Evolutionary conservation across 1,140 invertebrate genomes (phyloP).

Genomic region (Adelges cooleyi): DNA sequence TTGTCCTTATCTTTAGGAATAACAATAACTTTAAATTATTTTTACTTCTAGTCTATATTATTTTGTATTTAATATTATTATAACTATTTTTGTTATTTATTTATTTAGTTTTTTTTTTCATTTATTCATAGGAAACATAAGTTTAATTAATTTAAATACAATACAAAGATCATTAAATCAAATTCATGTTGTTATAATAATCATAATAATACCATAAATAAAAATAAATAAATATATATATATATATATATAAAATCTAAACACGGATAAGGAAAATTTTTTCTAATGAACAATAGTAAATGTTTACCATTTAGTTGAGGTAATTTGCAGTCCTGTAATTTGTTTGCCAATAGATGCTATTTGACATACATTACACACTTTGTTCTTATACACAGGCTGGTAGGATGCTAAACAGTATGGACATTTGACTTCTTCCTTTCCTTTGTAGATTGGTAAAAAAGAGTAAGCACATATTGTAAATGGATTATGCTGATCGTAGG

Average conservation of each 20-base stretch:
- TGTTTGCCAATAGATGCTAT: slow-evolving; percentile 88
- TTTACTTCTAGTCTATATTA: background rate
- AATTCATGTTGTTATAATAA: background rate
- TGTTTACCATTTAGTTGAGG: background rate
- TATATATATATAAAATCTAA: background rate
- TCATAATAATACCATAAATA: background rate
- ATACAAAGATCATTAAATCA: no score
- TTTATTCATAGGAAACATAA: no score
- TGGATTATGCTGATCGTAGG: slow-evolving; percentile 97
- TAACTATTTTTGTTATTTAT: background rate
- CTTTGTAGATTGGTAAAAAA: slow-evolving; percentile 89
- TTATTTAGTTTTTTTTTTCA: background rate
- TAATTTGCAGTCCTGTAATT: slow-evolving; percentile 54
- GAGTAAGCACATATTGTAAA: slow-evolving; percentile 85
- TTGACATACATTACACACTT: slow-evolving; percentile 72
- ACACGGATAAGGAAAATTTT: background rate
- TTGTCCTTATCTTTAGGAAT: background rate
- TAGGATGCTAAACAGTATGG: slow-evolving; percentile 86
- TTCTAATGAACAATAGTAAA: background rate
- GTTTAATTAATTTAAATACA: no score
- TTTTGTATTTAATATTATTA: background rate
- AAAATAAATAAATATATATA: background rate
- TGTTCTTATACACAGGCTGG: slow-evolving; percentile 74
- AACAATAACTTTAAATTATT: background rate
- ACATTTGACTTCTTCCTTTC: slow-evolving; percentile 90